These are phyloP conservation scores for Percina caprodes DNA, from an alignment of 2,113 vertebrate genomes.

Conservation along the genomic window DNA sequence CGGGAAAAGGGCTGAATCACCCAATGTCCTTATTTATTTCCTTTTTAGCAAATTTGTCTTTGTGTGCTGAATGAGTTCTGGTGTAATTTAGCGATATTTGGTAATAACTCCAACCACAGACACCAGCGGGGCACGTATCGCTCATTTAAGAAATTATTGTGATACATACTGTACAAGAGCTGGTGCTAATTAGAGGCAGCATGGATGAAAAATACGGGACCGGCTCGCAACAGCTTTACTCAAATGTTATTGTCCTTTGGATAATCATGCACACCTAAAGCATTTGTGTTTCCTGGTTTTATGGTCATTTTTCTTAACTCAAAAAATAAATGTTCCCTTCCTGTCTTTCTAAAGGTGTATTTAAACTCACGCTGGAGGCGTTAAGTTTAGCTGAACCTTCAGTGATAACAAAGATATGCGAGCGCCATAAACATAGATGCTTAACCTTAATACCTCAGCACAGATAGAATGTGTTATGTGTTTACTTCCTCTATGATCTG, in stretches of 20 bases:
- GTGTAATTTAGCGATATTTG: conserved; percentile 42
- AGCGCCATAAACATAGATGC: too few species aligned
- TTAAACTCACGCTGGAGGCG: too few species aligned
- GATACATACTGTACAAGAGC: conserved; percentile 3
- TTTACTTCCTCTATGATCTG: too few species aligned
- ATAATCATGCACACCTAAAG: neutral
- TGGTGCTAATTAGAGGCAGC: conserved; percentile 42
- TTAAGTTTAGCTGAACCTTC: too few species aligned
- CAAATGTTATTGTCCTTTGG: neutral
- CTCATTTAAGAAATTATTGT: conserved; percentile 40
- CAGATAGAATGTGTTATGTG: too few species aligned
- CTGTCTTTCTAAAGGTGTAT: too few species aligned
- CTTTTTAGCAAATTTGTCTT: neutral
- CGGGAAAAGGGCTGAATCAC: neutral
- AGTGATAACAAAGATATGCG: too few species aligned
- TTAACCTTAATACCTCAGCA: too few species aligned
- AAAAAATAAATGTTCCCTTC: neutral
- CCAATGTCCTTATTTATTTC: neutral
- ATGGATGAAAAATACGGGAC: conserved; percentile 2
- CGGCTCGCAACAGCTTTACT: conserved; percentile 4
- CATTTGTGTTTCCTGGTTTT: conserved; percentile 5
- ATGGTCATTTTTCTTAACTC: neutral
- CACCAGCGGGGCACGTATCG: conserved; percentile 3
- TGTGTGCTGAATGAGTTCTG: conserved; percentile 23
- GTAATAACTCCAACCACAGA: neutral